Evolutionary conservation across 2,888 invertebrate species (phyloP), one percentile per base, ranked within the genome.

Genomic region (Zygothrica quintamaculata): DNA sequence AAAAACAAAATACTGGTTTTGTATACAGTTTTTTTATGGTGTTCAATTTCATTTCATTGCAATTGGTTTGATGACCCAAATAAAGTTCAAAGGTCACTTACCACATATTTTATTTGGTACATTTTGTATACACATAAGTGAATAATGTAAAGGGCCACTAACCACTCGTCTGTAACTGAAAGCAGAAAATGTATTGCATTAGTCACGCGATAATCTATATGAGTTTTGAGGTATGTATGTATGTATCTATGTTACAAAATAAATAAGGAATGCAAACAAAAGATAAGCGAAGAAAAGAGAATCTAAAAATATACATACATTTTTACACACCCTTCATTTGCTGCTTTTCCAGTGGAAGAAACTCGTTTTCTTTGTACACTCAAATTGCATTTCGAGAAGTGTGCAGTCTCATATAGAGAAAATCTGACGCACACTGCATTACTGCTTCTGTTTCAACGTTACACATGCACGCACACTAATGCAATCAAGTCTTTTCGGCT

Each of bases 311-410:
- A 73, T 71, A 71, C 51, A 47, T 31, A 51, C 26, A 40, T 36
- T 22, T 25, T 46, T 50, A 76, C 84, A 74, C 84, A 82, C 82
- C 86, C 84, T 80, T 69, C 56, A 39, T 55, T 68, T 60, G 55
- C 42, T 42, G 72, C 58, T 69, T 53, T 57, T 52, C 69, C 72
- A 65, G 39, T 64, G 76, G 70, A 72, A 81, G 74, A 84, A 77
- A 85, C 85, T 62, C 80, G 81, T 86, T 84, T 82, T 84, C 72
- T 77, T 73, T 79, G 62, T 84, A 70, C 55, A 72, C 77, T 53
- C 65, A 47, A 57, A 69, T 50, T 74, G 76, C 75, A 76, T 56
- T 69, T 70, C 74, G 53, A 29, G 26, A 39, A 52, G 37, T 69
- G 76, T 69, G 76, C 61, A 78, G 40, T 69, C 48, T 29, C 74